Evolutionary conservation across 2,888 invertebrate genomes (phyloP), one percentile per base, ranked within the genome.

Genomic region (Tetheella fluctuosa): DNA sequence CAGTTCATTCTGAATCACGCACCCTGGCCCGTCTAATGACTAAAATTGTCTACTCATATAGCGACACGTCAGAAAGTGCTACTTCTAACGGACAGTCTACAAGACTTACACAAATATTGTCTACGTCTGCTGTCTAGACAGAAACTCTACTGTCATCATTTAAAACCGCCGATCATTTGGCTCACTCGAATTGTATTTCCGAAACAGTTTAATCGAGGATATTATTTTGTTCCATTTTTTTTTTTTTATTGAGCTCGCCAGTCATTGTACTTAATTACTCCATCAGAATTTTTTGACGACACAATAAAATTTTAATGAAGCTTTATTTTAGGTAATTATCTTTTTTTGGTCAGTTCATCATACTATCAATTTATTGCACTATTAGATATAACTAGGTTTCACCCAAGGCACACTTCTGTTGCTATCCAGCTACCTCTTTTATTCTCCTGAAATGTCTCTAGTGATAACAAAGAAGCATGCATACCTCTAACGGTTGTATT

Each of bases 41-140:
- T 42, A 42, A 42, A 42, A 42, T 13, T 34, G 30, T 42, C 42
- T 13, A 15, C 42, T 42, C 42, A 42, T 42, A 15, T n/a, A 39
- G 37, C 37, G 42, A 42, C 42, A 42, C 42, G 48, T 20, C 48
- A 48, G 48, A 48, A 48, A 48, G 17, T 48, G 48, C 48, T 48
- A 48, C 48, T 48, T 17, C 48, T 10, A 48, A 20, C 48, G 20
- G 48, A 48, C 20, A 20, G 48, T 48, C 20, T 48, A 8, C 48
- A 48, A 48, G 48, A 2, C 1, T 20, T 48, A 20, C 8, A 48
- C 48, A 48, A 48, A 48, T 48, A 48, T 20, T 48, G 48, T 20
- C 48, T 20, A 48, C 48, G 48, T 48, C 48, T 20, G 20, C 17
- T 48, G 48, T 48, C 48, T 48, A 48, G 48, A 48, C 48, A 48